Percentiles rank a stretch among this genome's conserved stretches.
Conservation (phyloP, 2,113 vertebrate genomes). For the Ochotona princeps region DNA sequence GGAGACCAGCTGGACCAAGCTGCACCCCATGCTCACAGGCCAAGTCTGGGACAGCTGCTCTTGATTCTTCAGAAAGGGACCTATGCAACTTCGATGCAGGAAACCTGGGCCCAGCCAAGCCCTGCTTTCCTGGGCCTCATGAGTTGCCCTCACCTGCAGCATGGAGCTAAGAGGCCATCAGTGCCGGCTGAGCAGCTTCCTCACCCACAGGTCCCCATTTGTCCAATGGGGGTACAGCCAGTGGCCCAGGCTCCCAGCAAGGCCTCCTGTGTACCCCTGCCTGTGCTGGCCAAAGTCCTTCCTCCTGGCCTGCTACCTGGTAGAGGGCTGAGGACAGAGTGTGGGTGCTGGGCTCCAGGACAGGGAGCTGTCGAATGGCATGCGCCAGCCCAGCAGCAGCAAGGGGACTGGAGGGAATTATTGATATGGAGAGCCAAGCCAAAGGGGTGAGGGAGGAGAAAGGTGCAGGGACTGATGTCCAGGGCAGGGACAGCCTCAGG, state of each 20-base stretch:
- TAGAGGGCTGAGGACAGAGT: not conserved
- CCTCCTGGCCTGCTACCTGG: not conserved
- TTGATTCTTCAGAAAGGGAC: not conserved
- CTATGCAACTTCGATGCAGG: too few species aligned
- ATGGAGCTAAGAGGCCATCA: too few species aligned
- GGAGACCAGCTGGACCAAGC: not conserved
- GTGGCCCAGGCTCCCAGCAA: not conserved
- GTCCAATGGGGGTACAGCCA: not conserved
- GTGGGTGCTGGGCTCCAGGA: too few species aligned
- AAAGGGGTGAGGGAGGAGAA: not conserved
- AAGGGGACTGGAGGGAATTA: not conserved
- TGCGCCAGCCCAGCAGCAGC: not conserved
- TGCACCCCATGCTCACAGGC: not conserved
- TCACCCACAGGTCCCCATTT: not conserved
- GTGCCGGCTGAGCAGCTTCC: not conserved
- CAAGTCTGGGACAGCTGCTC: not conserved
- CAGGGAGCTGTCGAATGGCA: not conserved
- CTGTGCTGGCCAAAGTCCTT: not conserved
- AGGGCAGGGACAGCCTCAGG: not conserved
- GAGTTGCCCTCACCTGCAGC: not conserved
- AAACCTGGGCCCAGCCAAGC: not conserved
- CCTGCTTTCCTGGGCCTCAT: not conserved
- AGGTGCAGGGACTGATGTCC: not conserved
- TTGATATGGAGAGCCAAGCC: too few species aligned
- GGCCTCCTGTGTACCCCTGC: not conserved